phyloP scores from a whole-genome alignment of 2,888 invertebrate species.

The Morpho deidamia region DNA sequence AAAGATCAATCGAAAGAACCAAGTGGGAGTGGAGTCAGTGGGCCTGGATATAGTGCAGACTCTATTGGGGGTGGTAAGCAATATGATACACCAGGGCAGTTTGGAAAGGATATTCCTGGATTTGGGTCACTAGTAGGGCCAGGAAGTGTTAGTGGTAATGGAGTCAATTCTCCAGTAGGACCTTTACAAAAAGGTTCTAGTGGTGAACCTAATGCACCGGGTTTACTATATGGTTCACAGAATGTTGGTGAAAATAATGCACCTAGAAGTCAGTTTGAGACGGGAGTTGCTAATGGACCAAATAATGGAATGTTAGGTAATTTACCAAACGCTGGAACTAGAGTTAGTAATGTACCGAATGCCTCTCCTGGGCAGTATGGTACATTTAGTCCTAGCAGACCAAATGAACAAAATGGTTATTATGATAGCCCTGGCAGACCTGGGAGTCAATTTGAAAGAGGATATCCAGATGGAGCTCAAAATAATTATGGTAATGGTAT shows the following conservation, averaged over 20 bases:
- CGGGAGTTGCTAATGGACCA: background rate
- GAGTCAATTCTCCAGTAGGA: background rate
- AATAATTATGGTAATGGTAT: conserved; percentile 17
- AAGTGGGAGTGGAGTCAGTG: background rate
- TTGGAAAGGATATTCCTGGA: background rate
- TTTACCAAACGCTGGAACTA: no score
- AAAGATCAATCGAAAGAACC: background rate
- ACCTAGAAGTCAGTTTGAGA: conserved; percentile 9
- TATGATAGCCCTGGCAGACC: conserved; percentile 3
- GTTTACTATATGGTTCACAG: conserved; percentile 3
- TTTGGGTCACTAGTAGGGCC: background rate
- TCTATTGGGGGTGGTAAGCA: background rate
- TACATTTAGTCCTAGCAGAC: conserved; percentile 15
- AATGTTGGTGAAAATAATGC: background rate
- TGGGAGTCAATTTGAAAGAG: conserved; percentile 20
- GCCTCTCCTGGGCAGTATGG: conserved; percentile 14
- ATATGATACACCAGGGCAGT: background rate
- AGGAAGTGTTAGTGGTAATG: background rate
- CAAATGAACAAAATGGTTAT: conserved; percentile 1
- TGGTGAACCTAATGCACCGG: conserved; percentile 11
- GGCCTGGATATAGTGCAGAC: background rate
- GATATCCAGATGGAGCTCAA: conserved; percentile 7
- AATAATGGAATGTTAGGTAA: no score
- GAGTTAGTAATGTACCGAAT: background rate
- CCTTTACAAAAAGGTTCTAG: conserved; percentile 1